Conservation (phyloP, 2,113 vertebrate genomes). For the Shinisaurus crocodilurus region DNA sequence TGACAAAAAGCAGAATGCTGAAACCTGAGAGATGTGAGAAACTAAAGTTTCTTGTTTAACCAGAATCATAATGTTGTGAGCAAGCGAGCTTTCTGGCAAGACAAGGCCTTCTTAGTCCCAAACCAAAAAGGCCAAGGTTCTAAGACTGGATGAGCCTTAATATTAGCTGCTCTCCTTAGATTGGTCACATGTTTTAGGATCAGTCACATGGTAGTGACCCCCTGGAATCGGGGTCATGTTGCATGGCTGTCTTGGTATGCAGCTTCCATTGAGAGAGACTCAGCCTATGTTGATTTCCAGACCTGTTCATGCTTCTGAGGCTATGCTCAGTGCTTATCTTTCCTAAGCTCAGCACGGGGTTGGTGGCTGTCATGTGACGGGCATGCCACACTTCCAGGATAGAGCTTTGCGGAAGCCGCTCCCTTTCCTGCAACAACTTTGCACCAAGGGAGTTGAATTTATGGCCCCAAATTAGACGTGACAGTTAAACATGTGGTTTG, state of each 20-base stretch:
- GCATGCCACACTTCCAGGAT: no score
- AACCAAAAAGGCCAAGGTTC: neutral
- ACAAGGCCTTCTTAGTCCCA: neutral
- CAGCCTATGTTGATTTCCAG: no score
- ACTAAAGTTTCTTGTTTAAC: neutral
- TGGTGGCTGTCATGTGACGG: no score
- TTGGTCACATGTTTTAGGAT: neutral
- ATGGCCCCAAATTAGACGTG: neutral
- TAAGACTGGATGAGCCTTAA: neutral
- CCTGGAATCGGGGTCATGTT: neutral
- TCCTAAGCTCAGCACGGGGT: no score
- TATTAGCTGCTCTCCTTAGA: neutral
- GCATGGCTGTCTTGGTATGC: no score
- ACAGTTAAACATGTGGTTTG: neutral
- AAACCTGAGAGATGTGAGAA: slow-evolving; percentile 14
- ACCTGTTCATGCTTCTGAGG: no score
- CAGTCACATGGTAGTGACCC: neutral
- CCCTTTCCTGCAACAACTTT: neutral
- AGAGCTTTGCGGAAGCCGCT: no score
- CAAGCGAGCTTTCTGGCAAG: neutral
- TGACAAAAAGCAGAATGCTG: neutral
- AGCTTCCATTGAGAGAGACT: no score
- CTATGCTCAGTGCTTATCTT: no score
- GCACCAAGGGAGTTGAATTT: neutral
- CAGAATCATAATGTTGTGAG: neutral